A percentile compares a stretch with the other conserved stretches of the same genome.
Conservation (phyloP, 2,888 invertebrate genomes). For the Dryococelus australis region DNA sequence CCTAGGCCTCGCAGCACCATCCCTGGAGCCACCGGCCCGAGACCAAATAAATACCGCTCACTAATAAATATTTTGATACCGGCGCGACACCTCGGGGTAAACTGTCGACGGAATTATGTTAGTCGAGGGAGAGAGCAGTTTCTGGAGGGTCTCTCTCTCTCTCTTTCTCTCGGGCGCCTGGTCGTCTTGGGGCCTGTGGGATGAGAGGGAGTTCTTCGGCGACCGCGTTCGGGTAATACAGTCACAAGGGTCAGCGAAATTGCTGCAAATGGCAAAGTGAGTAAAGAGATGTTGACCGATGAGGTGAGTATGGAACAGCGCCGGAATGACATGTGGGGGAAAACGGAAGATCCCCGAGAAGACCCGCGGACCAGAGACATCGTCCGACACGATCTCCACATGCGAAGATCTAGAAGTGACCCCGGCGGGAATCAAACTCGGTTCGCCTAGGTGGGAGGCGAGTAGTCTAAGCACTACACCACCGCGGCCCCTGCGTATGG, state of each 20-base stretch:
- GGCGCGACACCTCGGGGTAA: conserved; percentile 45
- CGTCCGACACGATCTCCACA: too few species aligned
- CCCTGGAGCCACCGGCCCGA: conserved; percentile 22
- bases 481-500: too few species aligned
- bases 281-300: too few species aligned
- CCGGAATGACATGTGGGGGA: too few species aligned
- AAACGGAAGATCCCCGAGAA: too few species aligned
- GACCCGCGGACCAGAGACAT: too few species aligned
- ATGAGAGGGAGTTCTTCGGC: neutral
- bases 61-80: conserved; percentile 44
- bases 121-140: neutral
- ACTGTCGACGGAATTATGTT: conserved; percentile 46
- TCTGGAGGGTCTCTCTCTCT: neutral
- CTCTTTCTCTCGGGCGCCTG: neutral
- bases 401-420: too few species aligned
- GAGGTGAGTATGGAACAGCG: too few species aligned
- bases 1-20: neutral
- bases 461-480: too few species aligned
- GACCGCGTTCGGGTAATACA: neutral
- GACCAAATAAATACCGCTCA: conserved; percentile 43
- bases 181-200: neutral
- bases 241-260: neutral
- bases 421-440: too few species aligned
- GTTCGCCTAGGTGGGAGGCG: too few species aligned
- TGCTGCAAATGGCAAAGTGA: too few species aligned